phyloP scores from a whole-genome alignment of 1,140 invertebrate species.

The Cataglyphis hispanica region DNA sequence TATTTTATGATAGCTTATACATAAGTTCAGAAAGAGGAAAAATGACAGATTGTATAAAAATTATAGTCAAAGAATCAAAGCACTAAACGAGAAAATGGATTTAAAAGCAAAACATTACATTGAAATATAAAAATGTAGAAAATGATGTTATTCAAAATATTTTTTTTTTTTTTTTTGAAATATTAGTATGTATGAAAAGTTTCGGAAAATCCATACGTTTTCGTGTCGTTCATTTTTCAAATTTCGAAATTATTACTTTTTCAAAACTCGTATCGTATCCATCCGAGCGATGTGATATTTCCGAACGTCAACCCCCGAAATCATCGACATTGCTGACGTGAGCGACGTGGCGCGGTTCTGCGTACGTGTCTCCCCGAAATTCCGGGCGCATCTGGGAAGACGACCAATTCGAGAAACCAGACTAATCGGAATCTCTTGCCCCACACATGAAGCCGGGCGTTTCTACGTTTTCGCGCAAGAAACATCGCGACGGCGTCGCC shows the following conservation, averaged over 20 bases:
- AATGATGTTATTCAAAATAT: neutral
- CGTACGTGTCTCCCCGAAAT: conserved; percentile 66
- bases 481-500: conserved; percentile 27
- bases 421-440: conserved; percentile 56
- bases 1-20: conserved; percentile 10
- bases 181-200: neutral
- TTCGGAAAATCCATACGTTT: neutral
- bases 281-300: conserved; percentile 7
- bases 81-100: neutral
- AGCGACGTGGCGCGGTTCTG: conserved; percentile 62
- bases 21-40: conserved; percentile 1
- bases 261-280: neutral
- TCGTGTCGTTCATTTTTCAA: neutral
- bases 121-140: neutral
- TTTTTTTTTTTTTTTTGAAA: neutral
- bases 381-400: conserved; percentile 67
- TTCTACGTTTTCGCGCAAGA: conserved; percentile 35
- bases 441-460: conserved; percentile 1
- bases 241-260: neutral
- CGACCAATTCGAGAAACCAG: conserved; percentile 63
- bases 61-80: neutral
- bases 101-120: neutral
- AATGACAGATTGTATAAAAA: neutral
- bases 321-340: conserved; percentile 67
- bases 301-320: conserved; percentile 33